phyloP scores from a whole-genome alignment of 2,797 vertebrate species.

The Acrossocheilus wenchowensis region DNA sequence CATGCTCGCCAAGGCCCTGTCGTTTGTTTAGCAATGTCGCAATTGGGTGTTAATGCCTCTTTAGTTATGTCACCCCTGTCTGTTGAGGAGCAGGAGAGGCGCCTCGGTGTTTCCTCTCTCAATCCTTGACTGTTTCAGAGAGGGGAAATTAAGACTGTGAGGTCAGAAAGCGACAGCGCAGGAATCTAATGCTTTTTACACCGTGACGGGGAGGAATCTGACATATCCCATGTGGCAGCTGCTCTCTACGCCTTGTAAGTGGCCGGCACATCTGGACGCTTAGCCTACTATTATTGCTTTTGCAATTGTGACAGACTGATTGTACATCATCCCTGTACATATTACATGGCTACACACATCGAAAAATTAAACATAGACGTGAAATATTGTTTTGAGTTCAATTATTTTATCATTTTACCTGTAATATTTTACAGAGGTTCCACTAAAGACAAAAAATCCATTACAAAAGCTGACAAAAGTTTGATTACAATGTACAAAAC shows the following conservation, averaged over 20 bases:
- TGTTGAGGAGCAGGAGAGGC: constrained; percentile 60
- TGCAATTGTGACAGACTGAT: not conserved
- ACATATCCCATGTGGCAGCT: not conserved
- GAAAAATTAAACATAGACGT: not conserved
- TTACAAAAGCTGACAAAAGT: not conserved
- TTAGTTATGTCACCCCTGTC: constrained; percentile 75
- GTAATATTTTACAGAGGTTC: not conserved
- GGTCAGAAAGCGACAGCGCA: constrained; percentile 49
- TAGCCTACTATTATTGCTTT: constrained; percentile 1
- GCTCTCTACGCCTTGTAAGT: not conserved
- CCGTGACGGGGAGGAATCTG: constrained; percentile 45
- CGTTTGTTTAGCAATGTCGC: constrained; percentile 72
- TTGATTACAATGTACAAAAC: not conserved
- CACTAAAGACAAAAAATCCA: not conserved
- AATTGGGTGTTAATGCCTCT: constrained; percentile 75
- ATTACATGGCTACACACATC: not conserved
- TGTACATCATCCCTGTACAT: not conserved
- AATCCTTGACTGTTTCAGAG: constrained; percentile 51
- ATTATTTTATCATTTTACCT: not conserved
- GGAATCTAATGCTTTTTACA: constrained; percentile 46
- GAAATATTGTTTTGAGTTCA: not conserved
- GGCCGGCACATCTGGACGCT: not conserved
- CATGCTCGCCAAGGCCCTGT: constrained; percentile 70
- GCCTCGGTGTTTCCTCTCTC: constrained; percentile 45
- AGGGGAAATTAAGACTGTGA: constrained; percentile 47